phyloP scores from a whole-genome alignment of 1,140 invertebrate species.

The Drosophila kanapiae region DNA sequence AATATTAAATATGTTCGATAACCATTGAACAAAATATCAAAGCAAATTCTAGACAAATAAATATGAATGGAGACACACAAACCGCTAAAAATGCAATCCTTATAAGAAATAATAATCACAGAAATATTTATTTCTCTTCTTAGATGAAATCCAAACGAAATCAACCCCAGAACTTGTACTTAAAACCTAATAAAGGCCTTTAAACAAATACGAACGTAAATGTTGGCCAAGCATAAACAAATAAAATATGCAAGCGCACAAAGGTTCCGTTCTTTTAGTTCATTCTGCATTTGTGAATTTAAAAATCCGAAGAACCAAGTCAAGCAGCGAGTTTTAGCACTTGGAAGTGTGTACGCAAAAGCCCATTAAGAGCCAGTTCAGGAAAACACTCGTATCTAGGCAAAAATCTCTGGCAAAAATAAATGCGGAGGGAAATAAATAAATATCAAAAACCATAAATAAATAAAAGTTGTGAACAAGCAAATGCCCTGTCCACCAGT shows the following conservation, averaged over 20 bases:
- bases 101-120: too few species aligned
- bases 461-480: conserved; percentile 66
- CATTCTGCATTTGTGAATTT: neutral
- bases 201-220: neutral
- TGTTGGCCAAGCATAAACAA: conserved; percentile 1
- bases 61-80: conserved; percentile 18
- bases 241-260: conserved; percentile 3
- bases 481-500: conserved; percentile 57
- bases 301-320: conserved; percentile 7
- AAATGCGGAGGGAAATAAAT: conserved; percentile 49
- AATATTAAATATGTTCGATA: neutral
- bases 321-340: conserved; percentile 14
- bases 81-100: neutral
- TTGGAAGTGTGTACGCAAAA: conserved; percentile 8
- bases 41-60: conserved; percentile 1
- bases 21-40: neutral
- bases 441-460: conserved; percentile 64
- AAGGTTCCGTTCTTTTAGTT: neutral
- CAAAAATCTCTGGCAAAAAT: conserved; percentile 44
- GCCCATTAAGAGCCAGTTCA: conserved; percentile 31
- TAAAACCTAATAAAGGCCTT: conserved; percentile 1
- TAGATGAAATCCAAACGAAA: conserved; percentile 3
- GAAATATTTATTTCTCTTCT: too few species aligned
- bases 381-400: conserved; percentile 35
- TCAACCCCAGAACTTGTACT: conserved; percentile 3